Base-by-base conservation (phyloP, 1,140 invertebrate species). In the Dendroctonus ponderosae region DNA sequence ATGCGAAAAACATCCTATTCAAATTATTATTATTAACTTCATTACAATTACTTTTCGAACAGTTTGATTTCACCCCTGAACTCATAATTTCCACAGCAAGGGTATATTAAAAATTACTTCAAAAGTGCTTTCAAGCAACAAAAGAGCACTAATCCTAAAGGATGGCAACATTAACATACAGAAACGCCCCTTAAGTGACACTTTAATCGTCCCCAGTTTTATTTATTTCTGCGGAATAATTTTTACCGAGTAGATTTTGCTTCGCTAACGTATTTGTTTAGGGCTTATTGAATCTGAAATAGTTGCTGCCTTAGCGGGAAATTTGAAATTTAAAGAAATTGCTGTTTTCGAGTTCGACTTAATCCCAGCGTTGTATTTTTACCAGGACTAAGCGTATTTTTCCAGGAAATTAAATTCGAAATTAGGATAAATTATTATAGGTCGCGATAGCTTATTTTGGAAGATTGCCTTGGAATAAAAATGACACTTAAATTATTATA, bases 141-240 rank as follows among this genome's bases (percentile, higher is more conserved):
- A 41, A 61, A 50, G 38, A 40, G 59, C 59, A 38, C 39, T 61
- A 61, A 61, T 61, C 59, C 59, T 61, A 41, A 61, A 50, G 43
- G 49, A 61, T 61, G 46, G 46, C n/a, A 38, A 48, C 15, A 61
- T 61, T 61, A 61, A 14, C 59, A 61, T 61, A 61, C 49, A 61
- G 46, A 50, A 61, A 61, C 8, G 26, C 44, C 46, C 12, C 14
- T 38, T 52, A 61, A 41, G 59, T 52, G 59, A 61, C 59, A 61
- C 59, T 52, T 41, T 61, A 61, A 61, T 61, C 59, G 59, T 48
- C 46, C 39, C 41, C 49, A 50, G 59, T 50, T 49, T 52, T 50
- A 61, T 61, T 61, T 61, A 61, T 61, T 61, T 61, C 46, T 7
- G n/a, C 9, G 59, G 9, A 52, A 61, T 61, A 61, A 61, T 61